Conservation (phyloP, 1,140 invertebrate species). For the Drosophila asahinai region DNA sequence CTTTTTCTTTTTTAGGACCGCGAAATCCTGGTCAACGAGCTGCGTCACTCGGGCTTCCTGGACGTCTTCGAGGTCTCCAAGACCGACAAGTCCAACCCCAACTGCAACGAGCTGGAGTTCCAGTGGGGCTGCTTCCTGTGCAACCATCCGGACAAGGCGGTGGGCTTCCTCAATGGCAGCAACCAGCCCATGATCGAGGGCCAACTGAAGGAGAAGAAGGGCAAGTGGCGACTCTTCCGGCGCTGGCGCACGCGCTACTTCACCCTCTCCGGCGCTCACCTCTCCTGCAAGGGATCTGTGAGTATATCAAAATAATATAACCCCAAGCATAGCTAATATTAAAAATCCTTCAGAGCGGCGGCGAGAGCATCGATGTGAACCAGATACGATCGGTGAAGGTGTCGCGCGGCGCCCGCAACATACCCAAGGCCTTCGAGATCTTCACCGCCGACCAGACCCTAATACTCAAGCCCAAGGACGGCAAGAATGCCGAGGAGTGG, state of each 20-base stretch:
- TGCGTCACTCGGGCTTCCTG: conserved; percentile 94
- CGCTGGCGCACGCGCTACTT: conserved; percentile 97
- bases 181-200: conserved; percentile 94
- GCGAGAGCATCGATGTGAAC: conserved; percentile 93
- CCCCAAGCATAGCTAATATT: background rate
- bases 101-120: conserved; percentile 85
- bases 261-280: conserved; percentile 95
- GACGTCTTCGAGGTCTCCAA: conserved; percentile 94
- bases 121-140: conserved; percentile 87
- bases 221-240: conserved; percentile 95
- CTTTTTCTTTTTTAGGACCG: conserved; percentile 88
- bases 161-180: conserved; percentile 91
- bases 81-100: conserved; percentile 82
- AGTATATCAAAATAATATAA: conserved; percentile 72
- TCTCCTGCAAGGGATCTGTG: conserved; percentile 94
- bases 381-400: conserved; percentile 97
- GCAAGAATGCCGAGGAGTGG: conserved; percentile 98
- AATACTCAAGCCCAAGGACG: conserved; percentile 96
- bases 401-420: conserved; percentile 92
- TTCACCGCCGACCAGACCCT: conserved; percentile 96
- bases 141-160: conserved; percentile 95
- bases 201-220: conserved; percentile 97
- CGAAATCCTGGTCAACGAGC: conserved; percentile 92
- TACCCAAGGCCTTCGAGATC: conserved; percentile 98
- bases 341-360: conserved; percentile 87